Evolutionary conservation across 1,140 invertebrate species (phyloP), one percentile per base, ranked within the genome.

Genomic region (Temnothorax nylanderi): DNA sequence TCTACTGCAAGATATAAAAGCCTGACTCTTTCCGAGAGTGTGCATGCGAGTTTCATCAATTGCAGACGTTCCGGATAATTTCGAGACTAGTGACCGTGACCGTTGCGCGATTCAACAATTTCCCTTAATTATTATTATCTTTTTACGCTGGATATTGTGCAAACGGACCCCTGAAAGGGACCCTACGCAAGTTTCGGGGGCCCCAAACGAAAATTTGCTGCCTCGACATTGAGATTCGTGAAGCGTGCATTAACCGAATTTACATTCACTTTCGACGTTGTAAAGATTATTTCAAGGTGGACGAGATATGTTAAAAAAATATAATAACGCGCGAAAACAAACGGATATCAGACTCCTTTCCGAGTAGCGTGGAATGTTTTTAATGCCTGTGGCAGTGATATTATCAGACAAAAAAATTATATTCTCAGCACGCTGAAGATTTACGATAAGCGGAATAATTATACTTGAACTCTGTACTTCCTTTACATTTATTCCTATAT

Each of bases 31-130:
- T 74, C 34, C 69, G 21, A 37, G 44, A 62, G n/a, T 47, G 11
- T 37, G n/a, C 69, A 51, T n/a, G 41, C 18, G 71, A 81, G 34
- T 84, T 74, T 64, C 37, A 80, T 80, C 51, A 56, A 44, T 80
- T 32, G 26, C 72, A 44, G 26, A 51, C 58, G n/a, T 64, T 84
- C 41, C 54, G 41, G 26, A 34, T 84, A 74, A 84, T 62, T 49
- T 84, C 41, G 26, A 82, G 44, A 82, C 54, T 84, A 60, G 26
- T 37, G 44, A 75, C 80, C 44, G 69, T 84, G 44, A 84, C 80
- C 13, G 54, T 84, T 84, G 54, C 80, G 58, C 13, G 26, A 75
- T 44, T 37, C 54, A 67, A 78, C 34, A 78, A 77, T 60, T 78
- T 80, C 18, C 26, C 26, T 64, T 41, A 8, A 58, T 54, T 67